Base-by-base conservation (phyloP, 1,140 invertebrate species). In the Ctenoplectra terminalis region DNA sequence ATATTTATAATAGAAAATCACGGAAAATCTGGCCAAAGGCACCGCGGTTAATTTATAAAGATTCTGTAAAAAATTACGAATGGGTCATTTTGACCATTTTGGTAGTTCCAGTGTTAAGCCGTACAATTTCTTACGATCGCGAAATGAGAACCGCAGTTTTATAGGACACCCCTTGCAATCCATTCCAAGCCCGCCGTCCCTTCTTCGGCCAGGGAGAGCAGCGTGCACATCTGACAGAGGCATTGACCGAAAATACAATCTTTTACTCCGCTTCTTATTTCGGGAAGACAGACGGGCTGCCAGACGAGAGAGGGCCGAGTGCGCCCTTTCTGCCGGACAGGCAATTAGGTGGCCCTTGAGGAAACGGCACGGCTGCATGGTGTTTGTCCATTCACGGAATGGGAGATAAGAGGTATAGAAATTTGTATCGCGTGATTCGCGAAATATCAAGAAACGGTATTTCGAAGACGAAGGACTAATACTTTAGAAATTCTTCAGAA, bases 241-340 rank as follows among this genome's bases (percentile, higher is more conserved):
- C 86, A 87, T 85, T 88, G 85, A 87, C 84, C 89, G 88, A 90
- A 90, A 90, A 84, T 86, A 88, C 85, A 89, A 89, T 73, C 83
- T 90, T 88, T 90, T 87, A 86, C 81, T 61, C 63, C 64, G 79
- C 58, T 87, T 82, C 80, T 84, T 78, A 72, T 86, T 84, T 84
- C 81, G 70, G 63, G 63, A 83, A 63, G 60, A 81, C 77, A 83
- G 82, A 83, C 77, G 63, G 81, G 46, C 63, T 64, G 82, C 82
- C 77, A 81, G 77, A 83, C 82, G 77, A 54, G 56, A 69, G 40
- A 63, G 60, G 52, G 52, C 31, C 70, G 61, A 73, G 63, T n/a
- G 60, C 43, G 67, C 76, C 67, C 67, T 80, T 72, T 80, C 81
- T 80, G 40, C 50, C 29, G 76, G 67, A 80, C 73, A 77, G 64